phyloP scores from a whole-genome alignment of 2,797 vertebrate species.

The Petrocephalus sullivani region DNA sequence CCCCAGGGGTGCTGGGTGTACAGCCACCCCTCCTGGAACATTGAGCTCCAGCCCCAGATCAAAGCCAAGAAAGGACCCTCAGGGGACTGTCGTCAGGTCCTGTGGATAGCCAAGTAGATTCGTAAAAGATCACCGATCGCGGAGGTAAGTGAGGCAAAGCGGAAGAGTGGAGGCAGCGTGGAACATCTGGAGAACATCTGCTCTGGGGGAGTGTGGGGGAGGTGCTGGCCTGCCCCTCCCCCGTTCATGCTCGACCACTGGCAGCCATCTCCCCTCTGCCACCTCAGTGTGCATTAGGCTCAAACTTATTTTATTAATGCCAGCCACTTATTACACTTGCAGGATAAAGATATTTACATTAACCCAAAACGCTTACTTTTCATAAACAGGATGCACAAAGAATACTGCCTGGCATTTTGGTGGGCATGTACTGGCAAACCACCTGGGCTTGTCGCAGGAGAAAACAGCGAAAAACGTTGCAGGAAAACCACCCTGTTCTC shows the following conservation, averaged over 20 bases:
- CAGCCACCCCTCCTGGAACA: background rate
- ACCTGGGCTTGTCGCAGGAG: background rate
- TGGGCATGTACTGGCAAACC: background rate
- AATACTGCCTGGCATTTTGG: background rate
- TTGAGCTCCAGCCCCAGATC: background rate
- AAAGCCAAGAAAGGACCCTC: background rate
- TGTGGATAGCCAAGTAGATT: background rate
- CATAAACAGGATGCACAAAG: background rate
- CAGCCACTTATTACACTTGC: background rate
- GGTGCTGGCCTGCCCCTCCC: background rate
- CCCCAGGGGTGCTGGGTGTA: background rate
- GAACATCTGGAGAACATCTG: constrained; percentile 29
- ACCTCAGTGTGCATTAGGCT: background rate
- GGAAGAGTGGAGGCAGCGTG: background rate
- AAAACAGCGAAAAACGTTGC: background rate
- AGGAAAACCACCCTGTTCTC: background rate
- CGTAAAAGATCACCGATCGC: background rate
- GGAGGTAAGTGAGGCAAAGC: background rate
- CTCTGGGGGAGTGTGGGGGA: background rate
- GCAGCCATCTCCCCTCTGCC: background rate
- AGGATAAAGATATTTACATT: background rate
- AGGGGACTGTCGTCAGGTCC: background rate
- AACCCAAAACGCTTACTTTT: background rate
- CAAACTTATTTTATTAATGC: background rate
- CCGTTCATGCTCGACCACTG: background rate